Evolutionary conservation across 1,140 invertebrate genomes (phyloP).

Genomic region (Drosophila albomicans): DNA sequence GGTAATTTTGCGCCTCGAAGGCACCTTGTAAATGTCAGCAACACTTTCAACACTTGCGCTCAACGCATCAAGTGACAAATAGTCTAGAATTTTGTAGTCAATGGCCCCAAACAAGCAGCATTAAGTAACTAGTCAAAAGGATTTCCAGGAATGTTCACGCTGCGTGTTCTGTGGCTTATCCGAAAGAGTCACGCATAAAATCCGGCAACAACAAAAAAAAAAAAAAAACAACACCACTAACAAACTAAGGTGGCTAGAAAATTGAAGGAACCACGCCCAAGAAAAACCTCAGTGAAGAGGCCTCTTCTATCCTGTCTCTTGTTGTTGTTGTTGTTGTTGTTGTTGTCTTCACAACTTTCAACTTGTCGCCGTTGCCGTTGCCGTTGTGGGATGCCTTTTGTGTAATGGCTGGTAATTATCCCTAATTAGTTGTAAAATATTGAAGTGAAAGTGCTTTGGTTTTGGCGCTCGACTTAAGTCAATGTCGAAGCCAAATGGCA

Average conservation of each 20-base stretch:
- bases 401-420: conserved; percentile 77
- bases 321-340: conserved; percentile 56
- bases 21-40: not conserved
- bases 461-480: conserved; percentile 10
- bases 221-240: not conserved
- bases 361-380: conserved; percentile 55
- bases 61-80: conserved; percentile 29
- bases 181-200: conserved; percentile 5
- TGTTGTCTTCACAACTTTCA: conserved; percentile 46
- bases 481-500: conserved; percentile 16
- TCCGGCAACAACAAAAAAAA: not conserved
- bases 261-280: no score
- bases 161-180: not conserved
- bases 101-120: not conserved
- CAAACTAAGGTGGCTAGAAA: conserved; percentile 19
- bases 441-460: conserved; percentile 68
- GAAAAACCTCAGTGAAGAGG: no score
- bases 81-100: not conserved
- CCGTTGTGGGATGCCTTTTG: conserved; percentile 46
- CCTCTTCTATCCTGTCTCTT: conserved; percentile 38
- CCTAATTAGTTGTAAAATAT: conserved; percentile 83
- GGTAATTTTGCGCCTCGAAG: not conserved
- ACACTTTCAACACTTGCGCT: conserved; percentile 26
- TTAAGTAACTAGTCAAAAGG: conserved; percentile 20
- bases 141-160: conserved; percentile 20